Percentiles rank a stretch among this genome's conserved stretches.
Evolutionary conservation across 37 sponge, comb jelly and placozoan genomes (phyloP).

Genomic region (Amphimedon queenslandica): DNA sequence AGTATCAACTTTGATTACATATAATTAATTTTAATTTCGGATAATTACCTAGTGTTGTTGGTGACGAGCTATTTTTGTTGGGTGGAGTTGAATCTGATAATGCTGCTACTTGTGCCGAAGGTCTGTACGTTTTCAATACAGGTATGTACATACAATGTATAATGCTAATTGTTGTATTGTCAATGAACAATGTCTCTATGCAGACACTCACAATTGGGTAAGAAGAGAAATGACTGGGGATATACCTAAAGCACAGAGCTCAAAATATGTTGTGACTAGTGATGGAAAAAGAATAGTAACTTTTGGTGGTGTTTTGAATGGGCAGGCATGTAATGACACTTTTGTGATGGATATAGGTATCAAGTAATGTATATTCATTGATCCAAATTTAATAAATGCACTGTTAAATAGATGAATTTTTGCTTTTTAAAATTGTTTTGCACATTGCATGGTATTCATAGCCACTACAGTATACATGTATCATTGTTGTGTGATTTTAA

Average conservation of each 20-base stretch:
- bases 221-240: slow-evolving; percentile 23
- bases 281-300: slow-evolving; percentile 38
- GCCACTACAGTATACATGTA: no score
- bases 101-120: slow-evolving; percentile 26
- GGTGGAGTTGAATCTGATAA: slow-evolving; percentile 54
- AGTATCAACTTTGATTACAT: no score
- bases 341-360: slow-evolving; percentile 32
- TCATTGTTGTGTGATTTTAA: no score
- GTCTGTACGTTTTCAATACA: slow-evolving; percentile 31
- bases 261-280: slow-evolving; percentile 20
- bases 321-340: slow-evolving; percentile 30
- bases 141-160: slow-evolving; percentile 19
- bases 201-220: slow-evolving; percentile 41
- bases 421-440: no score
- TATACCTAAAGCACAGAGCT: slow-evolving; percentile 42
- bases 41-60: slow-evolving; percentile 30
- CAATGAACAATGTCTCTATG: no score
- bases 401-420: no score
- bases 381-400: no score
- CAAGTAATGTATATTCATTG: not conserved
- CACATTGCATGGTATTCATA: no score
- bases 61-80: slow-evolving; percentile 39
- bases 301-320: slow-evolving; percentile 67
- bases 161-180: no score
- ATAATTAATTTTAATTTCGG: not conserved